Conservation (phyloP, 2,113 vertebrate genomes). For the Rhynchopsitta pachyrhyncha region DNA sequence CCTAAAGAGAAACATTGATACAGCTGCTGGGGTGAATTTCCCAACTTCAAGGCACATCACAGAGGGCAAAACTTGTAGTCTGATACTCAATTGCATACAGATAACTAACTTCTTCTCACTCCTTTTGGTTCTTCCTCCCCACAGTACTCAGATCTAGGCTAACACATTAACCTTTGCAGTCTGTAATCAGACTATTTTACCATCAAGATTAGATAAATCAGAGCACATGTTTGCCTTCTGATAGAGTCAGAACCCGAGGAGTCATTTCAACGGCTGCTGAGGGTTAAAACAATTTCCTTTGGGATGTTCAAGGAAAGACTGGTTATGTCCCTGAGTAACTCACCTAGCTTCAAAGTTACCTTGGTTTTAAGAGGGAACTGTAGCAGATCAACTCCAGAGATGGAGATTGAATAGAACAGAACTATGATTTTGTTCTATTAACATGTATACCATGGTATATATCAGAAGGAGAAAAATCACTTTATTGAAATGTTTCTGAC, state of each 20-base stretch:
- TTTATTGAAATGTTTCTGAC: not conserved
- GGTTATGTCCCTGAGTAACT: no score
- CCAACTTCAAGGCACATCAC: not conserved
- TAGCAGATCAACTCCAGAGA: not conserved
- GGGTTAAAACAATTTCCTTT: not conserved
- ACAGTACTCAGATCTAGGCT: not conserved
- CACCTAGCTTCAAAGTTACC: not conserved
- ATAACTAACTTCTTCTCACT: not conserved
- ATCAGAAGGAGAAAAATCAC: not conserved
- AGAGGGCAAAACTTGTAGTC: not conserved
- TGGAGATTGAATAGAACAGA: not conserved
- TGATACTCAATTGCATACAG: not conserved
- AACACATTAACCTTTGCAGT: not conserved
- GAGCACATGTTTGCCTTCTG: not conserved
- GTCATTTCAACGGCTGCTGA: not conserved
- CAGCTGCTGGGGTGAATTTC: not conserved
- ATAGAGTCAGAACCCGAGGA: rapidly evolving
- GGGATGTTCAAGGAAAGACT: not conserved
- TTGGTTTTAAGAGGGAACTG: not conserved
- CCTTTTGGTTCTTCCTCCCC: not conserved
- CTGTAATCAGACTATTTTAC: not conserved
- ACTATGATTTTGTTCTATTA: not conserved
- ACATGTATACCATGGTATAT: not conserved
- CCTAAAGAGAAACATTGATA: not conserved
- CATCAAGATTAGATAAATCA: not conserved